These are phyloP conservation scores for Drosophila cardini DNA, from an alignment of 1,140 invertebrate species.

Conservation along the genomic window DNA sequence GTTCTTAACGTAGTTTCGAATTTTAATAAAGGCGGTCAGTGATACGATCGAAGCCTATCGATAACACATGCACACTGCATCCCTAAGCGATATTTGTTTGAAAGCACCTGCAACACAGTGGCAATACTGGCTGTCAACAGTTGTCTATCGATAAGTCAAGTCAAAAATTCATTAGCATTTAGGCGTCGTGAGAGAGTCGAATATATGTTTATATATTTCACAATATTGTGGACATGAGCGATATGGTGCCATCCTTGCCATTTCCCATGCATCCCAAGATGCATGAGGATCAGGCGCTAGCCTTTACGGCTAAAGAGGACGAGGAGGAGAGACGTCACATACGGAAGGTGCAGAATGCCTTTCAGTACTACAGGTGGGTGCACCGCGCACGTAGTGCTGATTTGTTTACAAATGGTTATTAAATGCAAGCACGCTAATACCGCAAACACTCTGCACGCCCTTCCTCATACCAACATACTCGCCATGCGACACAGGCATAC, in stretches of 20 bases:
- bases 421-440: slow-evolving; percentile 26
- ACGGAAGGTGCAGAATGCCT: slow-evolving; percentile 71
- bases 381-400: slow-evolving; percentile 4
- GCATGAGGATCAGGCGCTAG: slow-evolving; percentile 57
- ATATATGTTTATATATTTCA: slow-evolving; percentile 22
- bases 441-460: background rate
- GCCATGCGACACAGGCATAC: background rate
- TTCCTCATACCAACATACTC: background rate
- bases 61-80: background rate
- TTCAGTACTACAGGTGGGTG: slow-evolving; percentile 71
- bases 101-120: background rate
- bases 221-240: slow-evolving; percentile 30
- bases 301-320: slow-evolving; percentile 65
- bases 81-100: too few relatives aligned
- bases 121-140: slow-evolving; percentile 12
- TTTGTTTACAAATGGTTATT: slow-evolving; percentile 47
- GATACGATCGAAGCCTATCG: background rate
- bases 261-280: slow-evolving; percentile 73
- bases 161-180: slow-evolving; percentile 20
- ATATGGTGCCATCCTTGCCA: slow-evolving; percentile 47
- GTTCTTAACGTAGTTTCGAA: background rate
- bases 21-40: background rate
- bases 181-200: slow-evolving; percentile 8
- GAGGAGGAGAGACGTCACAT: slow-evolving; percentile 66
- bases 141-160: slow-evolving; percentile 10